phyloP scores from a whole-genome alignment of 2,888 invertebrate species.

The Nineta flava region DNA sequence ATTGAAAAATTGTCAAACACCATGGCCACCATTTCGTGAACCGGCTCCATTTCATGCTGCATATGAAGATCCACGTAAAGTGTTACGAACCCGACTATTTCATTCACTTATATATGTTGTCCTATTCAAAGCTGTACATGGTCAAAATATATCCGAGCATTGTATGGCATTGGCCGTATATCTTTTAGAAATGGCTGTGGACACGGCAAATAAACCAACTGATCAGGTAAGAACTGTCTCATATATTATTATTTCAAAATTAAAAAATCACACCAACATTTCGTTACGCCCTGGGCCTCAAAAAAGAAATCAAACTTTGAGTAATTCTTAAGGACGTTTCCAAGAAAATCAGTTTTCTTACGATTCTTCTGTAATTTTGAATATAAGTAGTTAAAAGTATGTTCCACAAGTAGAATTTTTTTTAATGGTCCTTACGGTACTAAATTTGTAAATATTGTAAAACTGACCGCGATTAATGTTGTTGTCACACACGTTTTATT shows the following conservation, averaged over 20 bases:
- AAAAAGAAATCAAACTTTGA: too few species aligned
- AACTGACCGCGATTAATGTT: too few species aligned
- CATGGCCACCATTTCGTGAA: conserved; percentile 69
- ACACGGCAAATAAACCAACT: conserved; percentile 27
- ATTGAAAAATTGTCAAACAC: conserved; percentile 22
- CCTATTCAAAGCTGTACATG: conserved; percentile 68
- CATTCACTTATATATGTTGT: conserved; percentile 66
- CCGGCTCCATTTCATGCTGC: conserved; percentile 45
- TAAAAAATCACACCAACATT: neutral
- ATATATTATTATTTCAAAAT: neutral
- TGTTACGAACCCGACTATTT: conserved; percentile 43
- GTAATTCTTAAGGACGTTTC: too few species aligned
- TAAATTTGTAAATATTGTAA: too few species aligned
- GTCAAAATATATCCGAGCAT: conserved; percentile 66
- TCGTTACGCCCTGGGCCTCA: neutral
- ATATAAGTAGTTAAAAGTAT: too few species aligned
- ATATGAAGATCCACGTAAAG: conserved; percentile 50
- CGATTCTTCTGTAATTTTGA: too few species aligned
- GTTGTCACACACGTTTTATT: too few species aligned
- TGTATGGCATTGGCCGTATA: conserved; percentile 75
- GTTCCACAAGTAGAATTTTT: too few species aligned
- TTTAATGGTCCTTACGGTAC: too few species aligned
- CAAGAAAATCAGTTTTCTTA: too few species aligned
- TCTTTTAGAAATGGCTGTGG: conserved; percentile 70
- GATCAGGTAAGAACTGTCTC: conserved; percentile 24